phyloP scores from a whole-genome alignment of 2,113 vertebrate genomes.

The Elephas maximus region DNA sequence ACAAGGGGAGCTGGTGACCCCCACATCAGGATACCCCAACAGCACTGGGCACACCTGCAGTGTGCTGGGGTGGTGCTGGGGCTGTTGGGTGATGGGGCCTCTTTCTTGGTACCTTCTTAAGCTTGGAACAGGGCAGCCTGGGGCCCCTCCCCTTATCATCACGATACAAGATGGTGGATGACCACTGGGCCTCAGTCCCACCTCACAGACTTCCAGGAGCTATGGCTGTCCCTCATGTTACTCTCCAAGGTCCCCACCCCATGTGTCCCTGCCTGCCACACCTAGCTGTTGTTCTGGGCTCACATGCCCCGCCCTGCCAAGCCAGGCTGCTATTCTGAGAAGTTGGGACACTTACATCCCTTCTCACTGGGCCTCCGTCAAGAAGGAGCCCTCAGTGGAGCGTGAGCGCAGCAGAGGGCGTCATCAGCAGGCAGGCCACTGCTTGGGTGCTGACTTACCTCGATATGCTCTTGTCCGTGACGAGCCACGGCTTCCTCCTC shows the following conservation, averaged over 20 bases:
- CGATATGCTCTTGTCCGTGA: constrained; percentile 91
- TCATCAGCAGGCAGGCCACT: too few relatives aligned
- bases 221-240: neutral
- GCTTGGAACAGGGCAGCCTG: neutral
- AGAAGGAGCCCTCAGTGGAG: accelerated
- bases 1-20: neutral
- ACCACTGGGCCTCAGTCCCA: neutral
- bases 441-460: constrained; percentile 87
- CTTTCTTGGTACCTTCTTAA: neutral
- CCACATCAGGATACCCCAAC: neutral
- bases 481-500: constrained; percentile 92
- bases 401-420: accelerated
- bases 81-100: neutral
- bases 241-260: neutral
- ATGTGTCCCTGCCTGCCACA: too few relatives aligned
- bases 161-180: neutral
- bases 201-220: neutral
- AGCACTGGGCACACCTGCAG: neutral
- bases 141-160: neutral
- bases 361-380: neutral
- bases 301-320: neutral
- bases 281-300: neutral
- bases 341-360: neutral
- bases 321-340: neutral
- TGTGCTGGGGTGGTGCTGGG: neutral